Evolutionary conservation across 1,140 invertebrate species (phyloP).

Genomic region (Chlorops oryzae): DNA sequence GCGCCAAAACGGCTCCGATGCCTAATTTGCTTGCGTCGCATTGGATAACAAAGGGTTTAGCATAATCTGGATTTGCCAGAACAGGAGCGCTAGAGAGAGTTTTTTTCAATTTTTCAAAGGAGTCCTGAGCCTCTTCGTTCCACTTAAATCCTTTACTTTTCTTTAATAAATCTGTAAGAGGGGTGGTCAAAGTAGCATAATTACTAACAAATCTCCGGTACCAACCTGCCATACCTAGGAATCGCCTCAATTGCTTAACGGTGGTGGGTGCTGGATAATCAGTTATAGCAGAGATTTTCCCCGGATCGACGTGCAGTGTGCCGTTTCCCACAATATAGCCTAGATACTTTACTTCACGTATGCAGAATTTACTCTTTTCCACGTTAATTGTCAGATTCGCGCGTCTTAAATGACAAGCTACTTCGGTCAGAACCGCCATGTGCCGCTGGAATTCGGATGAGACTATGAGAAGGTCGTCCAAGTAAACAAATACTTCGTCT

Average conservation of each 20-base stretch:
- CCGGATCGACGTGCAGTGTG: slow-evolving; percentile 32
- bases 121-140: background rate
- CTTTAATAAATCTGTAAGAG: slow-evolving; percentile 1
- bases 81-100: background rate
- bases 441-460: slow-evolving; percentile 3
- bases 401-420: background rate
- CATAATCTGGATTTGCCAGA: slow-evolving; percentile 18
- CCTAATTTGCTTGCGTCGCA: slow-evolving; percentile 13
- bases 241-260: slow-evolving; percentile 4
- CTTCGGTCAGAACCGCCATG: slow-evolving; percentile 3
- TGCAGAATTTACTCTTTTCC: slow-evolving; percentile 42
- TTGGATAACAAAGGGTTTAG: slow-evolving; percentile 13
- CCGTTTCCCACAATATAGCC: slow-evolving; percentile 10
- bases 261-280: background rate
- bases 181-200: slow-evolving; percentile 2
- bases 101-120: slow-evolving; percentile 3
- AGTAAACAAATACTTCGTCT: slow-evolving; percentile 12
- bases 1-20: slow-evolving; percentile 8
- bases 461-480: slow-evolving; percentile 12
- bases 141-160: background rate
- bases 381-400: slow-evolving; percentile 12
- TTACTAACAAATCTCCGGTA: slow-evolving; percentile 1
- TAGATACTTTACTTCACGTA: slow-evolving; percentile 21
- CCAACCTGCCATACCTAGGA: slow-evolving; percentile 3
- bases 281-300: background rate